phyloP scores from a whole-genome alignment of 2,888 invertebrate genomes.

The Hermaeophaga mercurialis region DNA sequence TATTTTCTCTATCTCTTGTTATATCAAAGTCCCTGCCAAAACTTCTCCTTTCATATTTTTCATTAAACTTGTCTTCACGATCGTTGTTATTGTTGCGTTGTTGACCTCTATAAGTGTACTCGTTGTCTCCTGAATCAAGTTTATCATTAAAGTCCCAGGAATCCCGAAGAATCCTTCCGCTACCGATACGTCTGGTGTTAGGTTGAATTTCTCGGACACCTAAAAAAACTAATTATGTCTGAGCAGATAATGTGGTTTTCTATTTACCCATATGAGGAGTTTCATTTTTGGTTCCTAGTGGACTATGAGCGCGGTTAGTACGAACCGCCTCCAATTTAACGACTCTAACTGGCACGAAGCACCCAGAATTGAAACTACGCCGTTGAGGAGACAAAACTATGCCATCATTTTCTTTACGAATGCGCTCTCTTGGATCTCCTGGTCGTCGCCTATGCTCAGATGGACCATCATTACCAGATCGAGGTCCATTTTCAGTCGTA shows the following conservation, averaged over 20 bases:
- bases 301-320: slow-evolving; percentile 46
- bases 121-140: slow-evolving; percentile 38
- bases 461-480: slow-evolving; percentile 53
- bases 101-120: slow-evolving; percentile 40
- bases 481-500: slow-evolving; percentile 66
- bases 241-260: not conserved
- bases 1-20: slow-evolving; percentile 46
- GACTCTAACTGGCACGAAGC: slow-evolving; percentile 69
- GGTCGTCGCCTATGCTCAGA: slow-evolving; percentile 58
- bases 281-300: slow-evolving; percentile 41
- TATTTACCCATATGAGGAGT: slow-evolving; percentile 29
- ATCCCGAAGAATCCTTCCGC: slow-evolving; percentile 76
- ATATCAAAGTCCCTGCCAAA: slow-evolving; percentile 65
- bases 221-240: slow-evolving; percentile 7
- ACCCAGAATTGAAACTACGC: slow-evolving; percentile 84
- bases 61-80: slow-evolving; percentile 35
- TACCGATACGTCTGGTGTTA: slow-evolving; percentile 73
- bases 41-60: slow-evolving; percentile 36
- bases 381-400: slow-evolving; percentile 86
- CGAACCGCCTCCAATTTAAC: slow-evolving; percentile 47
- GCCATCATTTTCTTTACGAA: slow-evolving; percentile 82
- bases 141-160: slow-evolving; percentile 46
- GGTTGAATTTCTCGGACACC: slow-evolving; percentile 44
- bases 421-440: slow-evolving; percentile 74
- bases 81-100: slow-evolving; percentile 40